Evolutionary conservation across 2,888 invertebrate species (phyloP).

Genomic region (Microplitis deprimator): DNA sequence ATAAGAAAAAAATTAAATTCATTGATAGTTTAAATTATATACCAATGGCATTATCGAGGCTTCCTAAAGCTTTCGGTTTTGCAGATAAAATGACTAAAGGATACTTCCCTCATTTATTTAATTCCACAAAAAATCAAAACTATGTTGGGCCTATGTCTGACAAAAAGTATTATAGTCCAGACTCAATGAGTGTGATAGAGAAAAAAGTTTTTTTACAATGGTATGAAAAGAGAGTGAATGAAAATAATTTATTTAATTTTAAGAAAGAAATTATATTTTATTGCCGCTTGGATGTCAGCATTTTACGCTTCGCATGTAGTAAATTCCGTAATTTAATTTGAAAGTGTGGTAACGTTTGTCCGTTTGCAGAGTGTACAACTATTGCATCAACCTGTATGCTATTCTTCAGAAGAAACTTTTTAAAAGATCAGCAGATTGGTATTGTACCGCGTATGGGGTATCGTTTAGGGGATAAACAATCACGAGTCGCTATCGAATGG

Average conservation of each 20-base stretch:
- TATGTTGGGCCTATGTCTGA: not conserved
- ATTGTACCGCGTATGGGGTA: slow-evolving; percentile 31
- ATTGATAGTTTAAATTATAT: not conserved
- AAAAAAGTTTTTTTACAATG: not conserved
- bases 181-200: not conserved
- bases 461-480: slow-evolving; percentile 35
- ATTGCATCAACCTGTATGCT: slow-evolving; percentile 40
- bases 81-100: not conserved
- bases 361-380: slow-evolving; percentile 53
- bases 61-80: not conserved
- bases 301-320: slow-evolving; percentile 55
- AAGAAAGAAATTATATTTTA: not conserved
- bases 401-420: slow-evolving; percentile 36
- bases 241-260: not conserved
- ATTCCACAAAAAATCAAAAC: not conserved
- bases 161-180: not conserved
- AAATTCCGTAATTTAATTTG: slow-evolving; percentile 54
- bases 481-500: slow-evolving; percentile 15
- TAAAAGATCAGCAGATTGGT: slow-evolving; percentile 33
- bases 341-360: slow-evolving; percentile 50
- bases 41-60: not conserved
- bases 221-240: not conserved
- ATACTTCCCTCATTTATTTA: not conserved
- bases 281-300: slow-evolving; percentile 49
- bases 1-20: not conserved